These are phyloP conservation scores for Diadophis punctatus DNA, from an alignment of 2,113 vertebrate species.

Conservation along the genomic window DNA sequence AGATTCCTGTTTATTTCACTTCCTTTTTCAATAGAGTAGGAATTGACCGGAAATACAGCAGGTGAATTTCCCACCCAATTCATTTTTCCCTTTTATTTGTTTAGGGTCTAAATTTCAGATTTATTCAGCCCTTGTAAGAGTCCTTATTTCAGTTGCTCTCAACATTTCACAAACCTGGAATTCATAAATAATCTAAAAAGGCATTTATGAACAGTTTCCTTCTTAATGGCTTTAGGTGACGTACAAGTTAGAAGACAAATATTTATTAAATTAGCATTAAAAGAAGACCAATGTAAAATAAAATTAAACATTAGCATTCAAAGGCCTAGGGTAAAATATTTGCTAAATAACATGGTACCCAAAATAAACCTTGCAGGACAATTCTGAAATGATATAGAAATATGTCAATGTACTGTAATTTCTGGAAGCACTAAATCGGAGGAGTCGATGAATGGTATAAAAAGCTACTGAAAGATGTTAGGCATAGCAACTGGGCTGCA, in stretches of 20 bases:
- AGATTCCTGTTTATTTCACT: not conserved
- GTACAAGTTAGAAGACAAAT: not conserved
- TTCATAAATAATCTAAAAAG: not conserved
- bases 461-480: not conserved
- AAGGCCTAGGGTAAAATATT: no score
- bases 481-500: not conserved
- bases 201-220: not conserved
- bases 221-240: not conserved
- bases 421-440: not conserved
- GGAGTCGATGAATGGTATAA: not conserved
- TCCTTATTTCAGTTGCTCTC: not conserved
- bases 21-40: not conserved
- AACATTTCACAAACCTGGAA: not conserved
- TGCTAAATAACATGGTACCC: not conserved
- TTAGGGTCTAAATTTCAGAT: not conserved
- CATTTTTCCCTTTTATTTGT: not conserved
- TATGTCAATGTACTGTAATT: not conserved
- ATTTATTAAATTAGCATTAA: not conserved
- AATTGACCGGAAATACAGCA: not conserved
- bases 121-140: not conserved
- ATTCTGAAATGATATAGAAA: not conserved
- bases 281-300: not conserved
- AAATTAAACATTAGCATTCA: not conserved
- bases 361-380: not conserved
- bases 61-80: not conserved